A percentile compares a stretch with the other conserved stretches of the same genome.
These are phyloP conservation scores for Pomacea maculata DNA, from an alignment of 1,140 invertebrate species.

Conservation along the genomic window DNA sequence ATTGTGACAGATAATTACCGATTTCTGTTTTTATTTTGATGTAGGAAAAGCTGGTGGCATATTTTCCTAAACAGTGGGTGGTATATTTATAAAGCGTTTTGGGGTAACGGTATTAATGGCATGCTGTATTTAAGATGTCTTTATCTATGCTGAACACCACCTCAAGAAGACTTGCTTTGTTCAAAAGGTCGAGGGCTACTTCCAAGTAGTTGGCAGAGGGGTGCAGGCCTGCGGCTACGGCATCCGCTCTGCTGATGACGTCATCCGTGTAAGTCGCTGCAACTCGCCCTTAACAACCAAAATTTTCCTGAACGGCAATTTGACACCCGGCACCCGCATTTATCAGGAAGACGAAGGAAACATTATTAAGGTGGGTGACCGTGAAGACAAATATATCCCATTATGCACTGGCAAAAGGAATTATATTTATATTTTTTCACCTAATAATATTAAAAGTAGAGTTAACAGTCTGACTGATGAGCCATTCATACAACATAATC, in stretches of 20 bases:
- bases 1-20: too few relatives aligned
- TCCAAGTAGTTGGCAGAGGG: slow-evolving; percentile 29
- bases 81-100: background rate
- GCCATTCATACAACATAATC: too few relatives aligned
- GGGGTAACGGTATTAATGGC: background rate
- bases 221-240: slow-evolving; percentile 50
- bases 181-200: slow-evolving; percentile 39
- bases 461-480: too few relatives aligned
- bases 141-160: background rate
- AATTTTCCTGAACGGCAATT: slow-evolving; percentile 37
- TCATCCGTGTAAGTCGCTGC: slow-evolving; percentile 51
- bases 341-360: slow-evolving; percentile 39
- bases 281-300: slow-evolving; percentile 32
- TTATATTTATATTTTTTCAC: too few relatives aligned
- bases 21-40: too few relatives aligned
- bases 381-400: too few relatives aligned
- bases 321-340: slow-evolving; percentile 42
- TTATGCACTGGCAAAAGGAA: too few relatives aligned
- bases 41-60: too few relatives aligned
- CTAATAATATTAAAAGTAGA: too few relatives aligned
- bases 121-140: background rate
- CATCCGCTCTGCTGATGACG: slow-evolving; percentile 46
- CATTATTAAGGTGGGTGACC: slow-evolving; percentile 30
- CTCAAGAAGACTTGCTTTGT: background rate
- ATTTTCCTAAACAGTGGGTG: too few relatives aligned